Evolutionary conservation across 1,140 invertebrate species (phyloP), one percentile per base, ranked within the genome.

Genomic region (Micrasema minimum): DNA sequence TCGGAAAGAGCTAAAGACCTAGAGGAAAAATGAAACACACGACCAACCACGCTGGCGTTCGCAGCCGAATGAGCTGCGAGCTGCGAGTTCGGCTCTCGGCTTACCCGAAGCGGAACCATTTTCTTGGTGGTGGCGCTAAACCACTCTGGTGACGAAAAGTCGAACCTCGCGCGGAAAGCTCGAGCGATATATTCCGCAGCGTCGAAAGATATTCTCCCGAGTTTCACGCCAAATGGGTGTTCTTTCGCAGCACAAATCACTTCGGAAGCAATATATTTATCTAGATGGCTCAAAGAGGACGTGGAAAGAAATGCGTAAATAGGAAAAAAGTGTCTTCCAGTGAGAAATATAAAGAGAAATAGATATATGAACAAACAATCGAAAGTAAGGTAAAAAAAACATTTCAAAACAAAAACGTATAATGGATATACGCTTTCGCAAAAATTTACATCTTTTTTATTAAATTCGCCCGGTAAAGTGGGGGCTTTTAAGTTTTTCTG

Each of bases 161-260:
- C 55, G 55, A 53, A 64, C 43, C 43, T 35, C 61, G 23, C 45
- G n/a, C 43, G 10, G 23, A 64, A 46, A 64, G 61, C 41, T 46
- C 61, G n/a, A 23, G 61, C 43, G 46, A 41, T 64, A 46, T 64
- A 46, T 64, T 46, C 14, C 61, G 22, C 26, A 26, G 61, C 61
- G 61, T 64, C 61, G 61, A 64, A 64, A 64, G 61, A 41, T 46
- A 64, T 64, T 64, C 61, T 64, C 41, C 61, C 45, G 46, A 64
- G 61, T 64, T 64, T 64, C 45, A 46, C 16, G 61, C 61, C 55
- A 59, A 59, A 59, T 38, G 37, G 37, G 55, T 59, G 55, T 59
- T 59, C 55, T 41, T 43, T 59, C 35, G 11, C 7, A 35, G 18
- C 55, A 59, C 55, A 59, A 41, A 59, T 59, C 55, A 59, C 55